A percentile compares a stretch with the other conserved stretches of the same genome.
Evolutionary conservation across 2,888 invertebrate species (phyloP).

Genomic region (Phaedon cochleariae): DNA sequence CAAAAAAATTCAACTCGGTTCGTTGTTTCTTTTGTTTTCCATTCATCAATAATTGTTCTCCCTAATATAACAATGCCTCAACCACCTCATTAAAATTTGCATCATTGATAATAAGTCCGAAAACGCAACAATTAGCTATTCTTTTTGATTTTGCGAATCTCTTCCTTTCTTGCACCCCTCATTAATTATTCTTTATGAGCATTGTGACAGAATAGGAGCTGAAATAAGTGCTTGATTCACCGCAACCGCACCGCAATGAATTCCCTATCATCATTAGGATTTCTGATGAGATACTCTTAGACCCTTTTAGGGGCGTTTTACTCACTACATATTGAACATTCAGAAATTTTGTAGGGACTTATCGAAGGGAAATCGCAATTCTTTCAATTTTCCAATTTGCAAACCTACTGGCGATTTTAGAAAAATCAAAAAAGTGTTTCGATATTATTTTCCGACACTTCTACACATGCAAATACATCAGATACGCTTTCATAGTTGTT

Average conservation of each 20-base stretch:
- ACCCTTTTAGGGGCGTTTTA: too few relatives aligned
- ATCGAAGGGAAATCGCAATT: too few relatives aligned
- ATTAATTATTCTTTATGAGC: conserved; percentile 48
- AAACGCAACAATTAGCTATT: conserved; percentile 47
- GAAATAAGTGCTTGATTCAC: conserved; percentile 26
- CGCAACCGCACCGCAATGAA: background rate
- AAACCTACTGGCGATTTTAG: too few relatives aligned
- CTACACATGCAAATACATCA: too few relatives aligned
- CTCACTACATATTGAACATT: too few relatives aligned
- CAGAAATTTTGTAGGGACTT: too few relatives aligned
- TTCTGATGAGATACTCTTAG: background rate
- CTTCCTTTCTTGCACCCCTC: background rate
- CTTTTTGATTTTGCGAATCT: conserved; percentile 46
- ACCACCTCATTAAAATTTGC: conserved; percentile 13
- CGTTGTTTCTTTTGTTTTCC: too few relatives aligned
- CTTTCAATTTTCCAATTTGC: too few relatives aligned
- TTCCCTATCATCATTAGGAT: background rate
- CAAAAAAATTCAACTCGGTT: too few relatives aligned
- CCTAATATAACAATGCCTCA: conserved; percentile 3
- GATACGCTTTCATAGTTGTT: background rate
- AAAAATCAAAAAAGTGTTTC: too few relatives aligned
- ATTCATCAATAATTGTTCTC: too few relatives aligned
- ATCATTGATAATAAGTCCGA: conserved; percentile 30
- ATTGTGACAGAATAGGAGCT: conserved; percentile 35
- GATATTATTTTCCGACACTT: too few relatives aligned